phyloP scores from a whole-genome alignment of 92 coral and sea anemone genomes.

The Diadumene lineata region DNA sequence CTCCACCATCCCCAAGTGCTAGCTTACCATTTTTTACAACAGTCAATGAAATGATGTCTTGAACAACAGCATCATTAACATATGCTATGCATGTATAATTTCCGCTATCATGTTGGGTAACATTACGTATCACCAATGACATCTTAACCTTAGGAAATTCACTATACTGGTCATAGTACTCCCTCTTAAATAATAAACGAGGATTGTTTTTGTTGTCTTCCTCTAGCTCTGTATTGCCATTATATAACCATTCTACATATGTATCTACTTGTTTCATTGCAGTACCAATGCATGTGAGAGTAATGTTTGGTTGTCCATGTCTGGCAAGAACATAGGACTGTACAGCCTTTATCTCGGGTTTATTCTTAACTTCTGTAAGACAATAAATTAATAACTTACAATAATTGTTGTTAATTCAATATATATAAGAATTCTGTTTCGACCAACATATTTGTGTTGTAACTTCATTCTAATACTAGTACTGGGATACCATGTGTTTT shows the following conservation, averaged over 20 bases:
- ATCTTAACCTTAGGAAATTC: constrained; percentile 26
- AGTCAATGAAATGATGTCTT: constrained; percentile 5
- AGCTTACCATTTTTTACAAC: constrained; percentile 23
- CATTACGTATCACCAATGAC: constrained; percentile 28
- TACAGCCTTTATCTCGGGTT: constrained; percentile 19
- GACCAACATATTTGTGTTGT: too few species aligned
- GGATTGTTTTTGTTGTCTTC: neutral
- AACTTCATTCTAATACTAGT: too few species aligned
- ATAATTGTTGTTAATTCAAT: neutral
- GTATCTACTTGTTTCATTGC: neutral
- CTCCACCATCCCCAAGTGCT: neutral
- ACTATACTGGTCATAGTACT: constrained; percentile 1
- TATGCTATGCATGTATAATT: constrained; percentile 31
- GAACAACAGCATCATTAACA: neutral
- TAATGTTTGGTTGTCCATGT: constrained; percentile 17
- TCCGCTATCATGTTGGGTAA: constrained; percentile 35
- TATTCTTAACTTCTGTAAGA: neutral
- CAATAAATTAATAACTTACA: too few species aligned
- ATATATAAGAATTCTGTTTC: too few species aligned
- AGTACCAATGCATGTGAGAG: constrained; percentile 17
- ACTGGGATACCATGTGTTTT: too few species aligned
- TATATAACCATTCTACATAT: constrained; percentile 31
- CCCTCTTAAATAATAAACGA: neutral
- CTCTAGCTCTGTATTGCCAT: constrained; percentile 25
- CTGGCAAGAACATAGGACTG: neutral